Base-by-base conservation (phyloP, 2,797 vertebrate species). In the Pitangus sulphuratus region DNA sequence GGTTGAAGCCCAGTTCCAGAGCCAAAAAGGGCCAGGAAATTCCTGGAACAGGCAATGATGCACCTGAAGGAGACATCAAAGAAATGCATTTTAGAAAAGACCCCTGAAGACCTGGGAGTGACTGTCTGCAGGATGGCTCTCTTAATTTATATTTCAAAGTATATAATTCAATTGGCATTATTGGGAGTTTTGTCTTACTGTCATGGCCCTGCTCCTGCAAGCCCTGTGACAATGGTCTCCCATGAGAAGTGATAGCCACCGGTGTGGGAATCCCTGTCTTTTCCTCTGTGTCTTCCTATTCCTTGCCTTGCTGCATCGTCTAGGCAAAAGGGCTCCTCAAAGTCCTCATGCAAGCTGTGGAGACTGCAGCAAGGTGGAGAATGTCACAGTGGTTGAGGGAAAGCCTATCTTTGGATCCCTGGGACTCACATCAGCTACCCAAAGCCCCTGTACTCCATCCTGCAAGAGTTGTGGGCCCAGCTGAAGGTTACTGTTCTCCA, bases 71-170 rank as follows among this genome's bases (percentile, higher is more conserved):
- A 93, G 44, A 47, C n/a, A 65, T 58, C 42, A 72, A 89, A 96
- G n/a, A 28, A 31, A 69, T 66, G 51, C 37, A 64, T 42, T 78
- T 90, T 84, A 48, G 80, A 66, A 81, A 93, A 78, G 45, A 45
- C 88, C 80, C 86, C 90, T 13, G 42, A 86, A 80, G 92, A 88
- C 57, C 53, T 78, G 69, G 47, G 57, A 70, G 12, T 33, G 51
- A 60, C 72, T 71, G 76, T 48, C 69, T 0, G 0, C 65, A 90
- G 72, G 45, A 64, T 53, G 40, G 24, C n/a, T 87, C 50, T 78
- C 31, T 62, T 71, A 54, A 77, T 93, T 94, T 80, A 19, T 91
- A 56, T 85, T 93, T 93, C 74, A 26, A 88, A 81, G 69, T 57
- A 45, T 40, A n/a, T 96, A 84, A 90, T 77, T 90, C 81, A 84